A percentile compares a stretch with the other conserved stretches of the same genome.
Evolutionary conservation across 1,140 invertebrate species (phyloP).

Genomic region (Mamestra configurata): DNA sequence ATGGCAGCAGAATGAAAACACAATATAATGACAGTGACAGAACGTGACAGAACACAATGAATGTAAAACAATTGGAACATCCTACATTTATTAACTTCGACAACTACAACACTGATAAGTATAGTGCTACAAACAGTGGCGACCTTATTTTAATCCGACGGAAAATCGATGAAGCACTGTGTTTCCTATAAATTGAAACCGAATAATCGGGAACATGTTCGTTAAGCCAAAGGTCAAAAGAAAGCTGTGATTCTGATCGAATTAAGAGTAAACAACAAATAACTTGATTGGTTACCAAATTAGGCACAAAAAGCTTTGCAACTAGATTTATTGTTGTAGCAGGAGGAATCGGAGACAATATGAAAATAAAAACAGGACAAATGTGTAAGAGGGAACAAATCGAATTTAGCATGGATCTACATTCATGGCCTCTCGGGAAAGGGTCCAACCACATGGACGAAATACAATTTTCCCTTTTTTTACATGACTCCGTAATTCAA

Average conservation of each 20-base stretch:
- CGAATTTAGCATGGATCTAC: constrained; percentile 1
- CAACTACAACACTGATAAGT: neutral
- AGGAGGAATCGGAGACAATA: neutral
- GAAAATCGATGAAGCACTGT: neutral
- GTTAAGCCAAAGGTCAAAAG: too few species aligned
- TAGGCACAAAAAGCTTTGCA: neutral
- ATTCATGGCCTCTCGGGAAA: neutral
- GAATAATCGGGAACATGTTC: neutral
- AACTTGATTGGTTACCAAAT: neutral
- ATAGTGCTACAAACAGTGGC: neutral
- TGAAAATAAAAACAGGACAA: neutral
- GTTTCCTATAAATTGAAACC: neutral
- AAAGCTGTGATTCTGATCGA: too few species aligned
- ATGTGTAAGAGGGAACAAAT: neutral
- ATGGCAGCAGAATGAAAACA: neutral
- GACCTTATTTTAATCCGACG: neutral
- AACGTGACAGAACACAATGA: neutral
- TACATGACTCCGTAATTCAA: neutral
- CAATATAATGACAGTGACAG: too few species aligned
- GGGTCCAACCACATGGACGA: neutral
- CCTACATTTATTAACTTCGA: neutral
- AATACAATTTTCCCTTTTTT: constrained; percentile 1
- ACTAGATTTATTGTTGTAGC: constrained; percentile 4
- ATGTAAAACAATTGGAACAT: neutral
- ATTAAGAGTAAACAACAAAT: too few species aligned